Conservation (phyloP, 1,140 invertebrate species). For the Octopus bimaculoides region DNA sequence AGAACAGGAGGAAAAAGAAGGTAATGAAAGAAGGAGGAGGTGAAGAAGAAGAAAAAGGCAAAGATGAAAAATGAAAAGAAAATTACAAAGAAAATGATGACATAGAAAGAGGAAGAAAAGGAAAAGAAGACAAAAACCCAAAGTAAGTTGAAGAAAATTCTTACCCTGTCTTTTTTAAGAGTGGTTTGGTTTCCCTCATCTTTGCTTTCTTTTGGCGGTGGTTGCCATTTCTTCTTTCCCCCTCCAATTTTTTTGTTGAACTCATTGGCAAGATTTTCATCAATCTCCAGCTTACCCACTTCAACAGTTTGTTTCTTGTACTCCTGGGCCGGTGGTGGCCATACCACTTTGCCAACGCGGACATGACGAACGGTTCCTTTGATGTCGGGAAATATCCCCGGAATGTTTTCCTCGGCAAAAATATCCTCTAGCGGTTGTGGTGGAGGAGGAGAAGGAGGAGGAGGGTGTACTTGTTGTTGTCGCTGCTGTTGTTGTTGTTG, state of each 20-base stretch:
- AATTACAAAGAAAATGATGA: not conserved
- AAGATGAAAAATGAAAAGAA: not conserved
- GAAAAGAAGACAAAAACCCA: not conserved
- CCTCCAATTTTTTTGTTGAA: conserved; percentile 37
- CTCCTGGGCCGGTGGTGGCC: conserved; percentile 74
- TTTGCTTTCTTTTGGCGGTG: conserved; percentile 22
- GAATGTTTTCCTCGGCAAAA: not conserved
- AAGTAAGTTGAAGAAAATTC: too few relatives aligned
- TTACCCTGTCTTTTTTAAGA: conserved; percentile 12
- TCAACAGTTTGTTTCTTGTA: conserved; percentile 29
- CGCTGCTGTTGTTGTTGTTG: too few relatives aligned
- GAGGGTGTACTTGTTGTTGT: not conserved
- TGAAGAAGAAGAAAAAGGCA: not conserved
- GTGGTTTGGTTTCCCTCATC: conserved; percentile 28
- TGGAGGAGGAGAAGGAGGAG: conserved; percentile 30
- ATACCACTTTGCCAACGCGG: conserved; percentile 92
- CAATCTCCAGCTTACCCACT: conserved; percentile 50
- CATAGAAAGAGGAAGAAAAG: not conserved
- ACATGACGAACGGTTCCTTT: conserved; percentile 66
- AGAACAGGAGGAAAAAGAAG: not conserved
- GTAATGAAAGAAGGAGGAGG: not conserved
- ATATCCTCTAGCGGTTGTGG: conserved; percentile 37
- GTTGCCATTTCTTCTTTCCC: conserved; percentile 34
- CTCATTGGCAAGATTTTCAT: conserved; percentile 42
- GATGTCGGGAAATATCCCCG: not conserved